Percentiles rank a stretch among this genome's conserved stretches.
phyloP scores from a whole-genome alignment of 35 echinoderm and acorn worm species.

The Ophiothrix spiculata region DNA sequence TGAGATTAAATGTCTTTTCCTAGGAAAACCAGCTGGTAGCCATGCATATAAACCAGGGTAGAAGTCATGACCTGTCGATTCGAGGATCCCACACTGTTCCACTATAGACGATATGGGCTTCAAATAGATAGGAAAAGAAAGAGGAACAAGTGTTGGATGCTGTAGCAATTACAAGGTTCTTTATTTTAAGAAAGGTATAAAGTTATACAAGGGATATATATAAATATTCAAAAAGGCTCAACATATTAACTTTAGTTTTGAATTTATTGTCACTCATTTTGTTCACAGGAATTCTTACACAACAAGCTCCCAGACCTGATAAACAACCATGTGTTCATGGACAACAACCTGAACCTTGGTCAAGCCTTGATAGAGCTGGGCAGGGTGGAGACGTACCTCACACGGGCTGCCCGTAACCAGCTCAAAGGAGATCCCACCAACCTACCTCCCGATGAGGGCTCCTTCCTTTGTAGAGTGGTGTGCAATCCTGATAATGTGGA shows the following conservation, averaged over 20 bases:
- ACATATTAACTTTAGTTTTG: too few species aligned
- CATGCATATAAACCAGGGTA: too few species aligned
- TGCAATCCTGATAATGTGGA: conserved; percentile 51
- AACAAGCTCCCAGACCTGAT: conserved; percentile 56
- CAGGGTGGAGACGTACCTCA: conserved; percentile 60
- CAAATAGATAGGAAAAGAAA: background rate
- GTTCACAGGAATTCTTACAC: conserved; percentile 63
- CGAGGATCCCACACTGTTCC: too few species aligned
- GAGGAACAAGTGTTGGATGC: too few species aligned
- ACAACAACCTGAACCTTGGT: conserved; percentile 43
- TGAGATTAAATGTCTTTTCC: too few species aligned
- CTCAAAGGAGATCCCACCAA: conserved; percentile 18
- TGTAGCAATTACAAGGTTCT: too few species aligned
- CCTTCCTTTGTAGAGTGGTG: conserved; percentile 59
- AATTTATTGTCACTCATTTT: background rate
- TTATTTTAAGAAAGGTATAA: too few species aligned
- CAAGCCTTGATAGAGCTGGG: conserved; percentile 78
- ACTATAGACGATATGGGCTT: too few species aligned
- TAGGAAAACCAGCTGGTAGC: too few species aligned
- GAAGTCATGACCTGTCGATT: too few species aligned
- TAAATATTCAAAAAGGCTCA: too few species aligned
- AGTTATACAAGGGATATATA: too few species aligned
- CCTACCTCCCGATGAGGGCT: conserved; percentile 55
- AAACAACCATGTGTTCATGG: conserved; percentile 66
- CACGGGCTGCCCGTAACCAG: conserved; percentile 43